Conservation (phyloP, 2,888 invertebrate genomes). For the Drosophila putrida region DNA sequence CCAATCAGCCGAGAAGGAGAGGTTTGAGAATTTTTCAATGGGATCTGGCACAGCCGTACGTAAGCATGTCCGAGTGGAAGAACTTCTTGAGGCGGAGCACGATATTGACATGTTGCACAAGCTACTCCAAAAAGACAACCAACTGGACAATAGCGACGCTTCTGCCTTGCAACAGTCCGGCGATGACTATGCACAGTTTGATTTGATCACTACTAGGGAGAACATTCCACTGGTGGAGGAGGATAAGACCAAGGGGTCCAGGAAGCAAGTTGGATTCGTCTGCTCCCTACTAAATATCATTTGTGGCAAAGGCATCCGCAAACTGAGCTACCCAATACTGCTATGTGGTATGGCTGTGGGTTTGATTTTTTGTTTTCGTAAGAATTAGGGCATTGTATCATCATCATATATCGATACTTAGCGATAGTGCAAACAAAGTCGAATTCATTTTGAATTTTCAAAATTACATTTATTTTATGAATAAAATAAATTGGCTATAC, state of each 20-base stretch:
- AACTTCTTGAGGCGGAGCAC: conserved; percentile 51
- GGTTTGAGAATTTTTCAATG: not conserved
- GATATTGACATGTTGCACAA: conserved; percentile 51
- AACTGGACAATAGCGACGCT: not conserved
- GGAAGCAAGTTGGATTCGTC: conserved; percentile 13
- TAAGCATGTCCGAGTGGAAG: conserved; percentile 53
- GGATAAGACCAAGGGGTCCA: not conserved
- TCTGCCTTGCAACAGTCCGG: not conserved
- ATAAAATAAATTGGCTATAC: conserved; percentile 31
- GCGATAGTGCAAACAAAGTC: conserved; percentile 35
- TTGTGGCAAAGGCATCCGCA: conserved; percentile 34
- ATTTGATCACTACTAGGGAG: conserved; percentile 4
- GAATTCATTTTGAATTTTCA: conserved; percentile 37
- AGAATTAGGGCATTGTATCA: conserved; percentile 46
- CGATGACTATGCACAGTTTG: not conserved
- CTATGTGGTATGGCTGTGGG: conserved; percentile 64
- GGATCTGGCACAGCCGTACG: conserved; percentile 27
- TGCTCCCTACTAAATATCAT: conserved; percentile 38
- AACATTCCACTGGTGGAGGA: conserved; percentile 1
- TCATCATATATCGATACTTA: conserved; percentile 5
- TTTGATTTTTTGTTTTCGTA: conserved; percentile 64
- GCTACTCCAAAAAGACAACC: conserved; percentile 37
- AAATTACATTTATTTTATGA: conserved; percentile 53
- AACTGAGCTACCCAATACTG: conserved; percentile 53
- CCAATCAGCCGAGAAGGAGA: not conserved